These are phyloP conservation scores for Nycticryphes semicollaris DNA, from an alignment of 2,113 vertebrate species.

Conservation along the genomic window DNA sequence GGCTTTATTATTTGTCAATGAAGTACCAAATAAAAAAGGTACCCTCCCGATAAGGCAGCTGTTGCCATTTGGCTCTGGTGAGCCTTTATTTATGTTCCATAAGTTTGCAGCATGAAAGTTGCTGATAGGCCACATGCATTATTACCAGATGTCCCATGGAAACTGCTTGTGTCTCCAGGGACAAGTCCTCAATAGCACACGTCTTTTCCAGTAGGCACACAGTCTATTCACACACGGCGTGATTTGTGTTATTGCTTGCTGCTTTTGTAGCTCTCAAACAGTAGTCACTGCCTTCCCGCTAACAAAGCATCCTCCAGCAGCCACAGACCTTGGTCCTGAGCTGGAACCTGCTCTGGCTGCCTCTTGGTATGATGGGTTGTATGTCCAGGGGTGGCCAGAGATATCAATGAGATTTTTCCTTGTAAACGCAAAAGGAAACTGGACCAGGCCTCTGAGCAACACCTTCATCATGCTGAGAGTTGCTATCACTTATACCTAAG, in stretches of 20 bases:
- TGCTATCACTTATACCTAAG: background rate
- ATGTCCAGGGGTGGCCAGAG: background rate
- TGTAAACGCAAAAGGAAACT: background rate
- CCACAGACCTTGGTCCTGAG: fast-evolving
- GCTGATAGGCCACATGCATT: slow-evolving; percentile 45
- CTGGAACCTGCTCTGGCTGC: background rate
- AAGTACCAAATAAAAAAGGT: slow-evolving; percentile 64
- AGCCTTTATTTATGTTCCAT: slow-evolving; percentile 24
- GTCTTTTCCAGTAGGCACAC: background rate
- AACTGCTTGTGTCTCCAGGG: background rate
- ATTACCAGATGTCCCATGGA: slow-evolving; percentile 31
- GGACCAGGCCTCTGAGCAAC: background rate
- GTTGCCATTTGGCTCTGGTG: slow-evolving; percentile 41
- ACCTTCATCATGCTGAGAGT: background rate
- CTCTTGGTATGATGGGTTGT: background rate
- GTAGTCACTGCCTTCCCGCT: background rate
- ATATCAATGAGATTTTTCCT: background rate
- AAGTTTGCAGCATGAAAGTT: slow-evolving; percentile 40
- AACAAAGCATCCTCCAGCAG: background rate
- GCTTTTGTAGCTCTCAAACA: background rate
- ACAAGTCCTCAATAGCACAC: background rate
- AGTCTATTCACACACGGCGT: fast-evolving
- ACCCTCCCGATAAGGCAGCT: slow-evolving; percentile 64
- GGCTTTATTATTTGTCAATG: slow-evolving; percentile 76
- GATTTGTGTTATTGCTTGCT: background rate